Evolutionary conservation across 1,140 invertebrate species (phyloP).

Genomic region (Telenomus remus): DNA sequence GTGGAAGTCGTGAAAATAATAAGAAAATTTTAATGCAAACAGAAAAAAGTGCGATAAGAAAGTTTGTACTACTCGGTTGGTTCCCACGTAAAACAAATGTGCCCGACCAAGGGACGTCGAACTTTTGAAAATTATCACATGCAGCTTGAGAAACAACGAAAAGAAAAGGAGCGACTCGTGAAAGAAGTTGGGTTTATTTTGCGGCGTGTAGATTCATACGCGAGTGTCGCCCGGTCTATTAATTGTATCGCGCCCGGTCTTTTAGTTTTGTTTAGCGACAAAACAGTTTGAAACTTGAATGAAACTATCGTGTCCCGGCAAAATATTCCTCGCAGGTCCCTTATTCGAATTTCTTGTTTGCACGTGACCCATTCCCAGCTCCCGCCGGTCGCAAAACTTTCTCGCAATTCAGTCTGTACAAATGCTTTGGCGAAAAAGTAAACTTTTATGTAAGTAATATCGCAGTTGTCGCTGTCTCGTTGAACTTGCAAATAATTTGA

Average conservation of each 20-base stretch:
- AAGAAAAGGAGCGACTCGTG: neutral
- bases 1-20: too few species aligned
- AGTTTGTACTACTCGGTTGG: too few species aligned
- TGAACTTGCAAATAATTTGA: constrained; percentile 55
- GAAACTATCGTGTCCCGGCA: constrained; percentile 48
- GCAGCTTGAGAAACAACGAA: constrained; percentile 2
- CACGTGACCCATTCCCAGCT: constrained; percentile 57
- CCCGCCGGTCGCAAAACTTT: constrained; percentile 51
- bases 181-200: neutral
- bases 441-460: constrained; percentile 61
- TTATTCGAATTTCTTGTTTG: constrained; percentile 54
- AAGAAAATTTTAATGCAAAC: too few species aligned
- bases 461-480: constrained; percentile 41
- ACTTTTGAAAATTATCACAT: too few species aligned
- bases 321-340: constrained; percentile 50
- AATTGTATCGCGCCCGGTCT: constrained; percentile 26
- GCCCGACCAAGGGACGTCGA: too few species aligned
- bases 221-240: constrained; percentile 23
- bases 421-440: constrained; percentile 56
- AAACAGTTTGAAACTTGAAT: constrained; percentile 47
- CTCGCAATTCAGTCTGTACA: constrained; percentile 56
- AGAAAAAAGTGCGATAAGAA: too few species aligned
- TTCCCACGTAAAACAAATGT: too few species aligned
- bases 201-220: neutral
- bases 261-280: constrained; percentile 38